Conservation (phyloP, 2,888 invertebrate genomes). For the Campopleginae sp. region DNA sequence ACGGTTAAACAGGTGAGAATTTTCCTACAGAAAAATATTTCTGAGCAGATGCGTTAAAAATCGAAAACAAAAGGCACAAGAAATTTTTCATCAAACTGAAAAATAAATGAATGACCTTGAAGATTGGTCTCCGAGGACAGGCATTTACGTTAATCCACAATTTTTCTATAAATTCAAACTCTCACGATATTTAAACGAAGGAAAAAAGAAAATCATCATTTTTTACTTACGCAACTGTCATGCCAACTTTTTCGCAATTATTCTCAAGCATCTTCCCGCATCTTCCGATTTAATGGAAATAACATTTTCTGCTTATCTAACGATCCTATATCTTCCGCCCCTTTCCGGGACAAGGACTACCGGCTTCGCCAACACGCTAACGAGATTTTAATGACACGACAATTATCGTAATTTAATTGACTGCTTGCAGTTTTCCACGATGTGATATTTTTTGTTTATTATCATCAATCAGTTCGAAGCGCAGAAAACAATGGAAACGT, state of each 20-base stretch:
- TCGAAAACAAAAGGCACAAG: background rate
- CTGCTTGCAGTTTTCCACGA: slow-evolving; percentile 5
- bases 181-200: slow-evolving; percentile 3
- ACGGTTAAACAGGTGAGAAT: slow-evolving; percentile 74
- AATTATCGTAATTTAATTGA: slow-evolving; percentile 44
- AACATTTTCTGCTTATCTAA: background rate
- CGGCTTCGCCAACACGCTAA: slow-evolving; percentile 39
- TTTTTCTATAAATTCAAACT: background rate
- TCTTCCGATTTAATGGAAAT: background rate
- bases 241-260: background rate
- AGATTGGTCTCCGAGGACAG: background rate
- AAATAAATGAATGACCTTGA: background rate
- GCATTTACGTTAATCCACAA: background rate
- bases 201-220: slow-evolving; percentile 2
- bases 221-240: slow-evolving; percentile 17
- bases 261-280: slow-evolving; percentile 1
- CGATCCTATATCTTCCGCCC: slow-evolving; percentile 2
- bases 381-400: slow-evolving; percentile 41
- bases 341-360: slow-evolving; percentile 48
- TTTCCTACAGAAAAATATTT: background rate
- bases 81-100: background rate
- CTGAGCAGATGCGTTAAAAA: background rate
- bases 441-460: background rate
- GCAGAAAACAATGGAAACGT: background rate
- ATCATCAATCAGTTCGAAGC: background rate